Conservation (phyloP, 1,140 invertebrate species). For the Aporrectodea caliginosa region DNA sequence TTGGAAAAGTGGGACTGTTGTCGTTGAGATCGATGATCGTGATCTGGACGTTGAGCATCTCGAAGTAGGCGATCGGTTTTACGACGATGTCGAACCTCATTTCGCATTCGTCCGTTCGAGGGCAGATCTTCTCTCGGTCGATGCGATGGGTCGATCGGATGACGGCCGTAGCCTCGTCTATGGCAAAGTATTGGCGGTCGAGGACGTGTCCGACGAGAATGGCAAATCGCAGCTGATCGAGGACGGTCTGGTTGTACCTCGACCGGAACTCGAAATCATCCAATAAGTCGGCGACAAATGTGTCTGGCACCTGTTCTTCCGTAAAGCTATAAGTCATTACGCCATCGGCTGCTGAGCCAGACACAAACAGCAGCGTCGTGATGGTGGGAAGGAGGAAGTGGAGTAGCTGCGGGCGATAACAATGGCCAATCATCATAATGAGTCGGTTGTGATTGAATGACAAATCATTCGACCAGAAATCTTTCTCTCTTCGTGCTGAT, state of each 20-base stretch:
- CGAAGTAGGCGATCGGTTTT: conserved; percentile 20
- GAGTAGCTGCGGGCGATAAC: background rate
- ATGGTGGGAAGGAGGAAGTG: background rate
- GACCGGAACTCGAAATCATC: conserved; percentile 8
- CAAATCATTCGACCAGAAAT: too few relatives aligned
- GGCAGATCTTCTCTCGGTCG: conserved; percentile 30
- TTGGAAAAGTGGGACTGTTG: conserved; percentile 78
- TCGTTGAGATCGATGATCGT: conserved; percentile 76
- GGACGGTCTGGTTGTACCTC: background rate
- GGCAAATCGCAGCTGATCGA: conserved; percentile 20
- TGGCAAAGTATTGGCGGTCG: conserved; percentile 22
- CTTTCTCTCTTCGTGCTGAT: too few relatives aligned
- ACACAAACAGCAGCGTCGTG: background rate
- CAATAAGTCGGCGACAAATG: conserved; percentile 7
- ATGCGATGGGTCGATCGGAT: conserved; percentile 18
- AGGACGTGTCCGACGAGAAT: conserved; percentile 18
- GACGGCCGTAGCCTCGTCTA: conserved; percentile 27
- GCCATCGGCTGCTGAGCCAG: background rate
- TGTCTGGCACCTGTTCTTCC: conserved; percentile 10
- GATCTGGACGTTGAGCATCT: conserved; percentile 46
- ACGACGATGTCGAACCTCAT: conserved; percentile 26
- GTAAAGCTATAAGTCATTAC: conserved; percentile 13
- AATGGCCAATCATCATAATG: too few relatives aligned
- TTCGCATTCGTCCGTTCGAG: conserved; percentile 6
- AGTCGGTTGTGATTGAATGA: too few relatives aligned